Evolutionary conservation across 2,797 vertebrate genomes (phyloP), one percentile per base, ranked within the genome.

Genomic region (Paedocypris micromegethes): DNA sequence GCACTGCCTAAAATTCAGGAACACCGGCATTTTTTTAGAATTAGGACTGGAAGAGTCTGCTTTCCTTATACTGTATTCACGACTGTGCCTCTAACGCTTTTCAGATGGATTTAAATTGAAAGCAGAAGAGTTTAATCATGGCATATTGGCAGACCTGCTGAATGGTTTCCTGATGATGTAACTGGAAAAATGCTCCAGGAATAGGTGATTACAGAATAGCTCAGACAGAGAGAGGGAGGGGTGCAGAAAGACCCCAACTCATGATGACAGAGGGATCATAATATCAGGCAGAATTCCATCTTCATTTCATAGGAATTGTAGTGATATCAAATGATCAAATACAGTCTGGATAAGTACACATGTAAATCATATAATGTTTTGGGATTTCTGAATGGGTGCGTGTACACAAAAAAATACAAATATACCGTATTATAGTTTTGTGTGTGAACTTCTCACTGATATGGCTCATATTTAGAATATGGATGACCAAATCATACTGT

Each of bases 131-230:
- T 85, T 87, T 83, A 86, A 79, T 87, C 84, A 76, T 40, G 64
- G 80, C 61, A 72, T 77, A 85, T 84, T 75, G 73, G 78, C 84
- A 72, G 70, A 86, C 85, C 86, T 82, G 77, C 81, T 3, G 68
- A 86, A 77, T 89, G 87, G 80, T 81, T 90, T 87, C 85, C 85
- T 80, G 79, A 87, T 91, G 89, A 91, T 86, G 88, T 85, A 89
- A 89, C 80, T 83, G 88, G 89, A 88, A 90, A 83, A 89, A 89
- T 81, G 80, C 83, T 86, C 88, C 86, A 86, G 85, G 84, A 90
- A 90, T 89, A 89, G 87, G 86, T 88, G 87, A 90, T 90, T 89
- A 88, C 84, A 84, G 85, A 85, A 72, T 38, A 77, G 43, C 59
- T 64, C 75, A 68, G 60, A 70, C 45, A 56, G 66, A 72, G 72